phyloP scores from a whole-genome alignment of 2,113 vertebrate species.

The Phainopepla nitens region DNA sequence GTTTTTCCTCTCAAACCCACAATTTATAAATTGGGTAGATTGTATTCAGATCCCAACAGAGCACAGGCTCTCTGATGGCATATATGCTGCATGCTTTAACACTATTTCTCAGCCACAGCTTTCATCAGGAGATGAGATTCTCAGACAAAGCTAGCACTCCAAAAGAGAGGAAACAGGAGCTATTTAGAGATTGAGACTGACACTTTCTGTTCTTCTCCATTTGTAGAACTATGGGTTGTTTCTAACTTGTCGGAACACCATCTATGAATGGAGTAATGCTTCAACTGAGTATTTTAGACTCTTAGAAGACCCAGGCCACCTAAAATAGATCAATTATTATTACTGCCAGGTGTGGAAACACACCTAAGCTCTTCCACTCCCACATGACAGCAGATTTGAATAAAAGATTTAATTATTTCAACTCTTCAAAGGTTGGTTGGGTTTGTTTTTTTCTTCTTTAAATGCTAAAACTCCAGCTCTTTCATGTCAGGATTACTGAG shows the following conservation, averaged over 20 bases:
- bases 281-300: background rate
- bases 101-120: background rate
- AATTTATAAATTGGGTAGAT: background rate
- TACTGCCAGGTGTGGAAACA: background rate
- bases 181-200: background rate
- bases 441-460: background rate
- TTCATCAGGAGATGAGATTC: background rate
- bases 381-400: background rate
- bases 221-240: background rate
- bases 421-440: background rate
- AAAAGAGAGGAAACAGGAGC: background rate
- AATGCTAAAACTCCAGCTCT: background rate
- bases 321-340: background rate
- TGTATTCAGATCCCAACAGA: background rate
- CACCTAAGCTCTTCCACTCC: background rate
- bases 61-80: background rate
- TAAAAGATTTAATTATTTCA: background rate
- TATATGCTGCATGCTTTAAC: background rate
- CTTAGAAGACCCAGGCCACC: background rate
- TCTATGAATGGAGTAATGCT: background rate
- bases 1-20: background rate
- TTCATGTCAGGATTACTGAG: background rate
- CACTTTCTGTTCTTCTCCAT: background rate
- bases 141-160: background rate
- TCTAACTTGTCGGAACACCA: background rate